A percentile compares a stretch with the other conserved stretches of the same genome.
Evolutionary conservation across 2,113 vertebrate species (phyloP).

Genomic region (Petrocephalus microphthalmus): DNA sequence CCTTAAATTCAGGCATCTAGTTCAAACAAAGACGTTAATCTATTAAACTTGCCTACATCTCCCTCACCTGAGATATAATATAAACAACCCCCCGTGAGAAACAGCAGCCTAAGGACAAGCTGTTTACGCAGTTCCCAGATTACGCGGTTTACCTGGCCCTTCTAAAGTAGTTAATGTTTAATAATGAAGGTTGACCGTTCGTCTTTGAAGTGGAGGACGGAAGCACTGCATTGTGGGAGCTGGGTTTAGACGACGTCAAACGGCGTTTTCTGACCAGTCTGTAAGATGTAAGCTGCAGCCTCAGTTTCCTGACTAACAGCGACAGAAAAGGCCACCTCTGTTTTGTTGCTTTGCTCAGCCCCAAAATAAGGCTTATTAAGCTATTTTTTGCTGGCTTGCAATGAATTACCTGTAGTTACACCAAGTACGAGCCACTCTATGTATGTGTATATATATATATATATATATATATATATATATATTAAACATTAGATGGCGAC

Average conservation of each 20-base stretch:
- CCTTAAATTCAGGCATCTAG: not conserved
- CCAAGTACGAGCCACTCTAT: not conserved
- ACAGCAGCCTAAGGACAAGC: not conserved
- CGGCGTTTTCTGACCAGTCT: not conserved
- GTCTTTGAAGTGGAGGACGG: not conserved
- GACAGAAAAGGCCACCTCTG: not conserved
- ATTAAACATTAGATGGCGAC: not conserved
- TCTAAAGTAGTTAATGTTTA: conserved; percentile 1
- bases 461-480: no score
- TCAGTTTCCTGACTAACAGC: not conserved
- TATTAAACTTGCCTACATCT: not conserved
- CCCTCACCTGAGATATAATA: not conserved
- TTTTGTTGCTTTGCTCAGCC: not conserved
- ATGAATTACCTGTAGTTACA: not conserved
- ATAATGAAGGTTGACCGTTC: not conserved
- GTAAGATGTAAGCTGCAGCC: not conserved
- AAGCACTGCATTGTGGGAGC: not conserved
- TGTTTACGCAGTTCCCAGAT: not conserved
- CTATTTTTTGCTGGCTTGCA: not conserved
- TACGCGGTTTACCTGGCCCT: not conserved
- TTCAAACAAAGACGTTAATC: not conserved
- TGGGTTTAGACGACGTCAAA: not conserved
- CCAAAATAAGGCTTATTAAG: not conserved
- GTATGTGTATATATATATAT: no score
- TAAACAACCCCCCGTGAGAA: not conserved